Evolutionary conservation across 2,113 vertebrate genomes (phyloP), one percentile per base, ranked within the genome.

Genomic region (Sprattus sprattus): DNA sequence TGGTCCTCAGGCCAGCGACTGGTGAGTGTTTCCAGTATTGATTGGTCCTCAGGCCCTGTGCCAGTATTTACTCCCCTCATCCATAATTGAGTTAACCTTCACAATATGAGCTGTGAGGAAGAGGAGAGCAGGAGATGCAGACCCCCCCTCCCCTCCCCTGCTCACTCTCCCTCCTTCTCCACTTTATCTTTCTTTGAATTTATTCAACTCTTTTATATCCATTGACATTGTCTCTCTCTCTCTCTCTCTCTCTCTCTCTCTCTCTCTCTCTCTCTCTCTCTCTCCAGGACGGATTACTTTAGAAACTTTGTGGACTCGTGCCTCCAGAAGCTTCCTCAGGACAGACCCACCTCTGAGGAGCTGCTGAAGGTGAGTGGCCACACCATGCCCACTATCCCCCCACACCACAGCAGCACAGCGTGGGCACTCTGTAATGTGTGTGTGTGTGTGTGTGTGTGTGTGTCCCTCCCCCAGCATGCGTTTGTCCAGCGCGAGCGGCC

Each of bases 231-330:
- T 44, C 32, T 39, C 15, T 78, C 18, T 39, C 13, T 39, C 32
- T 71, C 13, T 13, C 28, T 39, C 71, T 16, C 13, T 16, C 9
- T 45, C 13, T 60, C 11, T 6, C 16, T 60, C 20, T 22, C 16
- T 52, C 6, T 28, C 49, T 5, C 13, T 0, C 28, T 88, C 89
- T 94, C 83, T 87, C 84, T 3, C 82, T 81, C 81, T 82, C 78
- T 78, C 87, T 89, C 85, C 91, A 99, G 98, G 98, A 97, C 98
- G 92, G 98, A 99, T 93, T 99, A 98, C 96, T 99, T 99, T 93
- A 93, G 98, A 93, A 99, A 99, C 95, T 99, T 99, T 95, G 97
- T 99, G 94, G 98, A 99, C 95, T 99, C 98, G 93, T 99, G 98
- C 92, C 97, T 99, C 92, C 98, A 99, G 96, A 99, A 99, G 96